These are phyloP conservation scores for Polymixis lichenea DNA, from an alignment of 2,888 invertebrate genomes.

Conservation along the genomic window DNA sequence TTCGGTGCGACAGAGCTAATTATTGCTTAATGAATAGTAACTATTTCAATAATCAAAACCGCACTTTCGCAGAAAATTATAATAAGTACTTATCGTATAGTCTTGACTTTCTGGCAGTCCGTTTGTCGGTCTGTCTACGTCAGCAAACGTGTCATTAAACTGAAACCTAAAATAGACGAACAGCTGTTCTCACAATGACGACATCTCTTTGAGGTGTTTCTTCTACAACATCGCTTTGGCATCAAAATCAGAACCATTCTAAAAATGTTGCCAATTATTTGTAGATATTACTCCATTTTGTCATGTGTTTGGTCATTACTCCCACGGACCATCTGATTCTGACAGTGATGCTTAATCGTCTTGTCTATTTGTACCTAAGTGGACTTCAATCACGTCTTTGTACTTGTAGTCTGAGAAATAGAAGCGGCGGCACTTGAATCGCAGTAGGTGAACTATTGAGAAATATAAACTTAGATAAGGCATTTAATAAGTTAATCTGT, in stretches of 20 bases:
- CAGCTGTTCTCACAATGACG: constrained; percentile 50
- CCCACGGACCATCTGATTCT: not conserved
- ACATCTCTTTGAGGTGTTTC: constrained; percentile 28
- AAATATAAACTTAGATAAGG: no score
- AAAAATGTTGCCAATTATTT: constrained; percentile 34
- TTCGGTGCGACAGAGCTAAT: no score
- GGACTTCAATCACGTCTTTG: not conserved
- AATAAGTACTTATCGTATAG: not conserved
- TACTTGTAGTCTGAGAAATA: constrained; percentile 12
- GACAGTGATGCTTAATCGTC: not conserved
- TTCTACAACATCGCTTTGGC: constrained; percentile 36
- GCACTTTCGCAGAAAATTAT: not conserved
- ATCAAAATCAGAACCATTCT: not conserved
- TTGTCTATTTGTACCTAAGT: constrained; percentile 6
- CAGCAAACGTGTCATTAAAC: constrained; percentile 8
- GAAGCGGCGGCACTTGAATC: not conserved
- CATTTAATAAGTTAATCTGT: no score
- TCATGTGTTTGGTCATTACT: constrained; percentile 9
- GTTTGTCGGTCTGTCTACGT: constrained; percentile 15
- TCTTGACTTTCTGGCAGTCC: not conserved
- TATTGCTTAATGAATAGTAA: no score
- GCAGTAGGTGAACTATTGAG: no score
- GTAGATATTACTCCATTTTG: constrained; percentile 8
- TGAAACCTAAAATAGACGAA: constrained; percentile 27
- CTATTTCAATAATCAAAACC: no score